These are phyloP conservation scores for Neomicropteryx cornuta DNA, from an alignment of 1,140 invertebrate species.

Conservation along the genomic window DNA sequence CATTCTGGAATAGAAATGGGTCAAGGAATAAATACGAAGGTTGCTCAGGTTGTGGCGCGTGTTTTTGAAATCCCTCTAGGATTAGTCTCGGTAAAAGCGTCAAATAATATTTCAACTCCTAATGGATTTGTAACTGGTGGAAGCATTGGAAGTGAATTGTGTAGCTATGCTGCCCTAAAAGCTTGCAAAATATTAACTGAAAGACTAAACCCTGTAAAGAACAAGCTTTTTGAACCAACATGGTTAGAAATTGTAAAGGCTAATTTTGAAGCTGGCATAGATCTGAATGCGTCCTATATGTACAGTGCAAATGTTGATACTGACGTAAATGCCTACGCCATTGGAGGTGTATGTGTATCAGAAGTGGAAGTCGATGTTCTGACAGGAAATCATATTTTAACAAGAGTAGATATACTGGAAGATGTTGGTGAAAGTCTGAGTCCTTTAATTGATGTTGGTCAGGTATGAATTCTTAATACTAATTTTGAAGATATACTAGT, in stretches of 20 bases:
- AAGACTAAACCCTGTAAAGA: slow-evolving; percentile 42
- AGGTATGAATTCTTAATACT: slow-evolving; percentile 29
- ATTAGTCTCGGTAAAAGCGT: slow-evolving; percentile 54
- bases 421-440: slow-evolving; percentile 61
- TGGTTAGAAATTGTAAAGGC: slow-evolving; percentile 44
- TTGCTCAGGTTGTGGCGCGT: slow-evolving; percentile 59
- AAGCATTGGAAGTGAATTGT: slow-evolving; percentile 28
- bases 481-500: too few species aligned
- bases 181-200: slow-evolving; percentile 46
- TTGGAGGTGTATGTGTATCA: slow-evolving; percentile 42
- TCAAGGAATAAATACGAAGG: slow-evolving; percentile 68
- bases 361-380: slow-evolving; percentile 65
- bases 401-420: slow-evolving; percentile 56
- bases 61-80: slow-evolving; percentile 55
- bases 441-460: slow-evolving; percentile 67
- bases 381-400: slow-evolving; percentile 52
- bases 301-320: slow-evolving; percentile 35
- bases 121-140: slow-evolving; percentile 50
- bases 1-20: slow-evolving; percentile 76
- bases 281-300: slow-evolving; percentile 46
- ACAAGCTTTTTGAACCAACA: slow-evolving; percentile 31
- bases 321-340: slow-evolving; percentile 36
- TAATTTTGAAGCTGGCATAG: slow-evolving; percentile 37
- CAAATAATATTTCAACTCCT: slow-evolving; percentile 42
- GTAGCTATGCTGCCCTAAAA: slow-evolving; percentile 39